These are phyloP conservation scores for Drosophila ezoana DNA, from an alignment of 2,888 invertebrate genomes.

Conservation along the genomic window DNA sequence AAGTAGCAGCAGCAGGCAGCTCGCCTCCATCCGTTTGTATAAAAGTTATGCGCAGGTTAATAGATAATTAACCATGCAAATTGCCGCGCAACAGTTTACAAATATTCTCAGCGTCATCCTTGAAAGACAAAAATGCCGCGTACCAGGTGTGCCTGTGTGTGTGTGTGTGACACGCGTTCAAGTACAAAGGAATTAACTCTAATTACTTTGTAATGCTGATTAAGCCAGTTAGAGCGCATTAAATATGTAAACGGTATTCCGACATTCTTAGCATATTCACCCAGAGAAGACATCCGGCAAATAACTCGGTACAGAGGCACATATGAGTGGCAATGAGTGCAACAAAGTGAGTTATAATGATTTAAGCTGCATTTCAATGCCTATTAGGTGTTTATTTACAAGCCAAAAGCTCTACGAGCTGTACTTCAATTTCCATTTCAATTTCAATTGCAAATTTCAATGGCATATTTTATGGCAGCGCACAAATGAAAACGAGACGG, in stretches of 20 bases:
- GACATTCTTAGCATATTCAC: constrained; percentile 68
- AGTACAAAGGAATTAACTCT: constrained; percentile 78
- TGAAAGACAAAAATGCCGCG: constrained; percentile 23
- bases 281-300: background rate
- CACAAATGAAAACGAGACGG: constrained; percentile 46
- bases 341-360: constrained; percentile 12
- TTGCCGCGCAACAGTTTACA: constrained; percentile 77
- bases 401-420: constrained; percentile 13
- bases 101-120: constrained; percentile 63
- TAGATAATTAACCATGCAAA: constrained; percentile 81
- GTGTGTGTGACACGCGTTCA: constrained; percentile 42
- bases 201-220: constrained; percentile 81
- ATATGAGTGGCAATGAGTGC: background rate
- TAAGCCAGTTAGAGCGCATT: constrained; percentile 74
- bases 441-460: constrained; percentile 62
- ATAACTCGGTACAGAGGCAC: constrained; percentile 1
- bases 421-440: constrained; percentile 20
- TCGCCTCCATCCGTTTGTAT: constrained; percentile 31
- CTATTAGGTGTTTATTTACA: constrained; percentile 31
- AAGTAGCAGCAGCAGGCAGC: constrained; percentile 31
- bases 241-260: constrained; percentile 71
- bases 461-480: constrained; percentile 34
- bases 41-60: constrained; percentile 78
- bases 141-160: constrained; percentile 4
- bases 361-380: constrained; percentile 21